Base-by-base conservation (phyloP, 2,113 vertebrate species). In the Istiophorus platypterus region DNA sequence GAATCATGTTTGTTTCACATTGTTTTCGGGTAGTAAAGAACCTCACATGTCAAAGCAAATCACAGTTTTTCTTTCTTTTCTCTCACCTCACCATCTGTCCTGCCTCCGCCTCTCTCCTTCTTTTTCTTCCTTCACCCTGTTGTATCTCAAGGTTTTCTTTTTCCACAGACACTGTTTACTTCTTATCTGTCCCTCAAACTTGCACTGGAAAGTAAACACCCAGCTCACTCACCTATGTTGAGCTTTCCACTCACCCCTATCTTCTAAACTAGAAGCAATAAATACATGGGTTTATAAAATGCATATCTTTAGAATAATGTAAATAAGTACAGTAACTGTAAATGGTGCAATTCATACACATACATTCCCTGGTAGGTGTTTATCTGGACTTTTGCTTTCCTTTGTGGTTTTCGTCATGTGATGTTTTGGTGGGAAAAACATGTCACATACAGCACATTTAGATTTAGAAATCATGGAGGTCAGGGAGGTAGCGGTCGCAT, bases 161-260 rank as follows among this genome's bases (percentile, higher is more conserved):
- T 96, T 95, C 96, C 94, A 94, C 88, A 66, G 96, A 89, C 94
- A 96, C 95, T 86, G 71, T 72, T 84, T 94, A 89, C 41, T 64
- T 91, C 96, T 97, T 99, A 97, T 99, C 97, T 96, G 94, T 45
- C 42, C 95, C 95, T 94, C 95, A 6, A 34, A 34, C 92, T 92
- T 90, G 17, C 22, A 92, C 95, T 96, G 96, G 96, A 96, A 96
- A 84, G 85, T 92, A 94, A 96, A 97, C 97, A 97, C 93, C 94
- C 90, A 89, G 92, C 86, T 92, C 96, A 96, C 97, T 97, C 95
- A 97, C 93, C 93, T 93, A 87, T 95, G 95, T 95, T 95, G 93
- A 86, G 90, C 94, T 96, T 96, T 94, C 95, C 94, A 92, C 92
- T 91, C 87, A 76, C 91, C 93, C 95, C 95, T 94, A 95, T 95